These are phyloP conservation scores for Aricia agestis DNA, from an alignment of 1,140 invertebrate genomes.

Conservation along the genomic window DNA sequence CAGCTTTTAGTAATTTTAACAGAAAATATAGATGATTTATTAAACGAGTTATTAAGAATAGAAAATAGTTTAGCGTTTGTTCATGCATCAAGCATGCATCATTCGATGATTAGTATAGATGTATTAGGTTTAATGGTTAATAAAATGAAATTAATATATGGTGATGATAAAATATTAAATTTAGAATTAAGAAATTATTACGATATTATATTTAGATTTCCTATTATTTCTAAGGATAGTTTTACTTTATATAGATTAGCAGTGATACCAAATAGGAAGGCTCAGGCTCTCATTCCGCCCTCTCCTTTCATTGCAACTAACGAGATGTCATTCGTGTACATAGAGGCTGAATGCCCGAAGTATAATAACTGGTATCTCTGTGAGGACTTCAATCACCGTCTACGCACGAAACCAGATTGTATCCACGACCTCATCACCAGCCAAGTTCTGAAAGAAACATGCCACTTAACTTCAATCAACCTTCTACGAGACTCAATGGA, in stretches of 20 bases:
- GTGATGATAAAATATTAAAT: constrained; percentile 32
- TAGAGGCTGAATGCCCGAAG: too few relatives aligned
- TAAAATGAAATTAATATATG: constrained; percentile 24
- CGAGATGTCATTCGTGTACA: too few relatives aligned
- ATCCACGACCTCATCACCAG: too few relatives aligned
- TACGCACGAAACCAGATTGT: constrained; percentile 21
- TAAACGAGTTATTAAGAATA: too few relatives aligned
- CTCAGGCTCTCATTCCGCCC: too few relatives aligned
- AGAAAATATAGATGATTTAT: constrained; percentile 40
- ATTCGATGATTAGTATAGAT: constrained; percentile 33
- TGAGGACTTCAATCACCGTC: constrained; percentile 20
- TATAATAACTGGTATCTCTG: constrained; percentile 21
- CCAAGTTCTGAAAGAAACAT: too few relatives aligned
- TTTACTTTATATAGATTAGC: constrained; percentile 33
- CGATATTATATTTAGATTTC: constrained; percentile 37
- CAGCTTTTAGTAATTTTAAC: constrained; percentile 28
- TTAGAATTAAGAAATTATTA: constrained; percentile 40
- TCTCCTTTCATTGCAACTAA: too few relatives aligned
- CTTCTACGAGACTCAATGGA: too few relatives aligned
- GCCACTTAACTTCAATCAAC: too few relatives aligned
- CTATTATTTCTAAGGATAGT: constrained; percentile 28
- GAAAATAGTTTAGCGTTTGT: constrained; percentile 40
- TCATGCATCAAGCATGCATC: constrained; percentile 29
- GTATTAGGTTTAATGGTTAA: constrained; percentile 30
- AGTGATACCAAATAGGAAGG: too few relatives aligned